Evolutionary conservation across 2,888 invertebrate genomes (phyloP), one percentile per base, ranked within the genome.

Genomic region (Archips xylosteana): DNA sequence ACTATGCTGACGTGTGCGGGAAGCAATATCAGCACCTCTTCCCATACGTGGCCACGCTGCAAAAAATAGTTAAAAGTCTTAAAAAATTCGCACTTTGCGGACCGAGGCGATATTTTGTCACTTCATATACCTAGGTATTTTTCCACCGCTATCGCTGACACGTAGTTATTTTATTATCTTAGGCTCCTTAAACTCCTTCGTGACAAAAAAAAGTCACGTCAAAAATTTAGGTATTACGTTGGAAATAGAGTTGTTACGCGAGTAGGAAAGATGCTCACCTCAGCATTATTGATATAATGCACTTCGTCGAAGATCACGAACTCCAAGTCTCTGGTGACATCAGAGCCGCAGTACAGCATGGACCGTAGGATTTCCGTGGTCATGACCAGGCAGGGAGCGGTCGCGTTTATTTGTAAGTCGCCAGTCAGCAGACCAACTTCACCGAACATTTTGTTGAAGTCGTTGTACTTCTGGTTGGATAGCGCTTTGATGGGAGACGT

Each of bases 251-350:
- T 23, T 23, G 23, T 23, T 23, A 23, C n/a, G n/a, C 23, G 23
- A 23, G 23, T 23, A 23, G 23, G 23, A 23, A 23, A 76, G n/a
- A 34, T 39, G 12, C 87, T 85, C 82, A 97, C 98, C 94, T 99
- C 98, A 59, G 97, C 96, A 91, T 99, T 98, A 89, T 99, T 99
- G 77, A 99, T 98, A 85, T 99, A 99, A 89, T 99, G 99, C 8
- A 99, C 99, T 94, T 99, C 99, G 90, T 99, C 99, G 87, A 99
- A 99, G 82, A 99, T 98, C 2, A 99, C 99, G 95, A 98, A 99
- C 88, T 99, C 99, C 70, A 99, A 94, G 89, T 99, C 99, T 61
- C 99, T 96, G 0, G 99, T 97, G 70, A 99, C 97, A 84, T 99
- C 99, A 76, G 97, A 97, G 9, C 99, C 99, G 74, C 98, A 98